These are phyloP conservation scores for Cavia porcellus DNA, from an alignment of 2,113 vertebrate genomes.

Conservation along the genomic window DNA sequence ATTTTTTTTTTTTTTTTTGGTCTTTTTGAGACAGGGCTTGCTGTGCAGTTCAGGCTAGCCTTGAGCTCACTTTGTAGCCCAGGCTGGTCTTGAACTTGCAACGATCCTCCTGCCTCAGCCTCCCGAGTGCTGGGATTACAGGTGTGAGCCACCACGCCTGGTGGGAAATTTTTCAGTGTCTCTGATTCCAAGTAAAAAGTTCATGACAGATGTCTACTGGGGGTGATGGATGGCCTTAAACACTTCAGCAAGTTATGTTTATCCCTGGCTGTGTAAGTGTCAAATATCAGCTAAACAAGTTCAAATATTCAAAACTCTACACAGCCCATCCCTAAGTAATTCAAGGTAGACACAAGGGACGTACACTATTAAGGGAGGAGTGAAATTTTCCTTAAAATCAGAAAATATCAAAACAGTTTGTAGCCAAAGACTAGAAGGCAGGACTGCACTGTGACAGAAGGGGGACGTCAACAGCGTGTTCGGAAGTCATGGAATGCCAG, in stretches of 20 bases:
- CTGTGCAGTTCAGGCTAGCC: too few species aligned
- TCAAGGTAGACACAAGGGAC: not conserved
- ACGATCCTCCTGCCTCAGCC: too few species aligned
- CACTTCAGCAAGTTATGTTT: not conserved
- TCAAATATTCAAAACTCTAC: conserved; percentile 20
- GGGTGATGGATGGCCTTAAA: not conserved
- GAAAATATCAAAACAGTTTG: not conserved
- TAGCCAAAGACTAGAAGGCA: not conserved
- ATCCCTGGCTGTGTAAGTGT: not conserved
- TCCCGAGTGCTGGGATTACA: too few species aligned
- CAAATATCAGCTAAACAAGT: conserved; percentile 22
- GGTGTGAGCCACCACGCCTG: too few species aligned
- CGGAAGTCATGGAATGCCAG: not conserved
- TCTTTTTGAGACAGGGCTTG: too few species aligned
- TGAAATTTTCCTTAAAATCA: conserved; percentile 20
- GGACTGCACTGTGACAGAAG: not conserved
- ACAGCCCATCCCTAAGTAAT: conserved; percentile 8
- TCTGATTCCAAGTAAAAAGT: conserved; percentile 43
- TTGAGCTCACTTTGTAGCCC: too few species aligned
- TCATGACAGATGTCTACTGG: not conserved
- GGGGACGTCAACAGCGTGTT: not conserved
- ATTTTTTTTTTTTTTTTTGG: too few species aligned
- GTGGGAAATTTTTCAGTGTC: not conserved
- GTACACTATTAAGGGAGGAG: not conserved
- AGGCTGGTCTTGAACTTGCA: too few species aligned